A percentile compares a stretch with the other conserved stretches of the same genome.
These are phyloP conservation scores for Radopholus similis DNA, from an alignment of 1,140 invertebrate genomes.

Conservation along the genomic window DNA sequence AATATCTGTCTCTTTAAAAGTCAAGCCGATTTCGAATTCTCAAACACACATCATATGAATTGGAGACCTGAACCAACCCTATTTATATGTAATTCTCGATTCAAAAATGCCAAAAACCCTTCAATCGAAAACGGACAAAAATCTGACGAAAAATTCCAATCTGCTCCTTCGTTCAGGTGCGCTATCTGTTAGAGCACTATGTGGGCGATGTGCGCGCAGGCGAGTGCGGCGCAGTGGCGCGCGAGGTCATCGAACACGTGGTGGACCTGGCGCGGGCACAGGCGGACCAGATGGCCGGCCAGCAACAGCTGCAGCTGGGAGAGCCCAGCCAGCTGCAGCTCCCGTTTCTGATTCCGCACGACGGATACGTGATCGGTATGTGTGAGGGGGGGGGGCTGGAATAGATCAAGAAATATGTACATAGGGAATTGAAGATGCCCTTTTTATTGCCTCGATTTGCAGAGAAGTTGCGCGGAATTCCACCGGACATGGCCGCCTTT, in stretches of 20 bases:
- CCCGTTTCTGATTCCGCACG: constrained; percentile 86
- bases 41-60: no score
- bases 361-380: constrained; percentile 90
- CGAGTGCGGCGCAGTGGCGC: constrained; percentile 64
- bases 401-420: no score
- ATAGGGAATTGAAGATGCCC: background rate
- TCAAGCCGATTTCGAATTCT: no score
- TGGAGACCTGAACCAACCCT: no score
- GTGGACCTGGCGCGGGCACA: constrained; percentile 78
- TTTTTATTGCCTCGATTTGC: constrained; percentile 13
- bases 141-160: no score
- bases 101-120: no score
- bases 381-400: constrained; percentile 3
- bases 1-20: no score
- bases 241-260: constrained; percentile 70
- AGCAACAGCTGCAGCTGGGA: constrained; percentile 72
- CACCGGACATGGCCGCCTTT: constrained; percentile 35
- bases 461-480: constrained; percentile 40
- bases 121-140: no score
- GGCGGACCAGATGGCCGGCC: constrained; percentile 81
- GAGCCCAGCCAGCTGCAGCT: constrained; percentile 83
- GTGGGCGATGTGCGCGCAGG: constrained; percentile 68
- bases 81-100: no score
- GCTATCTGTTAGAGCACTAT: constrained; percentile 75
- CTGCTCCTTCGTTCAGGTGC: no score